Conservation (phyloP, 2,113 vertebrate genomes). For the Malurus melanocephalus region DNA sequence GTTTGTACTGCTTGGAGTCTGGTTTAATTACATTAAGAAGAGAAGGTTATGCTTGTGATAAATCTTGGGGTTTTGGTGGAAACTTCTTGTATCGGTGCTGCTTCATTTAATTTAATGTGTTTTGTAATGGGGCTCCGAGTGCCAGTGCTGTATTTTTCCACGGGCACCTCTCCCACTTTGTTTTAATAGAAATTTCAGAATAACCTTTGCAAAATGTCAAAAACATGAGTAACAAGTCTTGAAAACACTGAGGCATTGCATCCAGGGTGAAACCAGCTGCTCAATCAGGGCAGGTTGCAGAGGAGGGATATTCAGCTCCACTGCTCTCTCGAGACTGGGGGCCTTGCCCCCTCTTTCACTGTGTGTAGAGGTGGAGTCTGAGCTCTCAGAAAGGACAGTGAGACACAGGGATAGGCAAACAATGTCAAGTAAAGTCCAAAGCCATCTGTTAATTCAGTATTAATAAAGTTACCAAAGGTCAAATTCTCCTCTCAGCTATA, state of each 20-base stretch:
- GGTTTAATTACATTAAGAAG: not conserved
- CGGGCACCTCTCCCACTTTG: not conserved
- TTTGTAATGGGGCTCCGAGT: not conserved
- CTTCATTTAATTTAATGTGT: not conserved
- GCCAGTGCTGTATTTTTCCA: constrained; percentile 1
- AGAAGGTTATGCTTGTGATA: constrained; percentile 9
- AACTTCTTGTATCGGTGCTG: not conserved
- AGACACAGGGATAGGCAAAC: not conserved
- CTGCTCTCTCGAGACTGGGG: not conserved
- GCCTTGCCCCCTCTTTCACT: not conserved
- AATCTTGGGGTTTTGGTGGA: not conserved
- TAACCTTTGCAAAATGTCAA: constrained; percentile 53
- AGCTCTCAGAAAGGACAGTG: not conserved
- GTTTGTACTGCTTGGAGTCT: constrained; percentile 2
- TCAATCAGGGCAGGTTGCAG: not conserved
- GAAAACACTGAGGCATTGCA: not conserved
- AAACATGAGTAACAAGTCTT: not conserved
- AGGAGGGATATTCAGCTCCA: not conserved
- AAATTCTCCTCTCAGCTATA: not conserved
- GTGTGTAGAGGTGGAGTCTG: not conserved
- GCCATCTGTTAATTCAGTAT: constrained; percentile 11
- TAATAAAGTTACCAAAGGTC: constrained; percentile 35
- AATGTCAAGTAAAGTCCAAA: not conserved
- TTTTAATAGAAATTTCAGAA: constrained; percentile 25
- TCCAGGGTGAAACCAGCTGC: not conserved